These are phyloP conservation scores for Lophura nycthemera DNA, from an alignment of 2,113 vertebrate genomes.

Conservation along the genomic window DNA sequence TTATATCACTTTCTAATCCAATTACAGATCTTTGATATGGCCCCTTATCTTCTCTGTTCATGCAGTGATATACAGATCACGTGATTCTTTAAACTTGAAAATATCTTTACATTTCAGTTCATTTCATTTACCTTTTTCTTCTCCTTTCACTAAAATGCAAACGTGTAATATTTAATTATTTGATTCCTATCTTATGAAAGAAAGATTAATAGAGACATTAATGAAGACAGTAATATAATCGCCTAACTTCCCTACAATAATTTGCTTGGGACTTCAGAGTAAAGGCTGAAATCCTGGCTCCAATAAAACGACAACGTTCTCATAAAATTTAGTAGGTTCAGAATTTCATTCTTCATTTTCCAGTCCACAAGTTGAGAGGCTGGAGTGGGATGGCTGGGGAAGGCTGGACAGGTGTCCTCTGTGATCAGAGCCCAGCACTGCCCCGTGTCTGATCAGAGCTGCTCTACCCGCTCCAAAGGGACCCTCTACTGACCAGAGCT, in stretches of 20 bases:
- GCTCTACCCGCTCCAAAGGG: no score
- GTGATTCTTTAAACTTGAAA: conserved; percentile 59
- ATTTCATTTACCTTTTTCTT: conserved; percentile 70
- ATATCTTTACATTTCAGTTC: conserved; percentile 69
- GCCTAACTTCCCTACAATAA: conserved; percentile 44
- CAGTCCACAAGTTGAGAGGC: background rate
- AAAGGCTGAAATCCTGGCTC: conserved; percentile 9
- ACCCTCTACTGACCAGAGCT: no score
- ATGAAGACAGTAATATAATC: conserved; percentile 52
- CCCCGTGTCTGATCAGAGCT: no score
- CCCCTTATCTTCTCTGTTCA: conserved; percentile 69
- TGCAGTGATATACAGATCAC: conserved; percentile 60
- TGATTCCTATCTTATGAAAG: conserved; percentile 68
- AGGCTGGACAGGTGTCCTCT: background rate
- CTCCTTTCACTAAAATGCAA: conserved; percentile 64
- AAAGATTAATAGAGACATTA: conserved; percentile 61
- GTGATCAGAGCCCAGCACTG: background rate
- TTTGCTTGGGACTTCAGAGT: conserved; percentile 23
- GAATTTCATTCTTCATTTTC: conserved; percentile 18
- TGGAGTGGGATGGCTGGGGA: background rate
- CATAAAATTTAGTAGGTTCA: background rate
- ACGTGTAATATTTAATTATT: conserved; percentile 71
- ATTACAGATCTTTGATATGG: conserved; percentile 73
- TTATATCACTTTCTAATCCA: conserved; percentile 73
- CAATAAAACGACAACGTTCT: background rate